Evolutionary conservation across 2,888 invertebrate species (phyloP).

Genomic region (Epinotia brunnichana): DNA sequence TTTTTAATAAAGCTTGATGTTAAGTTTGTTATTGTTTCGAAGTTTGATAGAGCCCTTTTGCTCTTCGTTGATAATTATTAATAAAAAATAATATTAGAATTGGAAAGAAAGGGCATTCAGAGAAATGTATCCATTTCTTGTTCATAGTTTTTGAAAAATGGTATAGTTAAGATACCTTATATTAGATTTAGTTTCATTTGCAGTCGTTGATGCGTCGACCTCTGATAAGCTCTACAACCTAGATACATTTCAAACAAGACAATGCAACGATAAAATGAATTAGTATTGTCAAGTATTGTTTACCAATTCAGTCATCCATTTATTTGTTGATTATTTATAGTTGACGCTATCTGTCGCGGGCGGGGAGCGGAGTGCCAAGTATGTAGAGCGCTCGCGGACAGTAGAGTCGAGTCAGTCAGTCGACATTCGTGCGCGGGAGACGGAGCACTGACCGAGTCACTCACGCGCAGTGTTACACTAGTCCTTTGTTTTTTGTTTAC

Average conservation of each 20-base stretch:
- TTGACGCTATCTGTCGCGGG: slow-evolving; percentile 34
- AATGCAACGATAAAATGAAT: slow-evolving; percentile 26
- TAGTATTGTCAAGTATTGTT: slow-evolving; percentile 39
- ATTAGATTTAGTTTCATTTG: too few species aligned
- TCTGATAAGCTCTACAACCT: slow-evolving; percentile 4
- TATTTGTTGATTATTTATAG: slow-evolving; percentile 37
- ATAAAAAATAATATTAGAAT: too few species aligned
- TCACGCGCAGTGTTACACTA: slow-evolving; percentile 18
- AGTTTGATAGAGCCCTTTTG: too few species aligned
- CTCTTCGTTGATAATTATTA: too few species aligned
- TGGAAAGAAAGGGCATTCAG: too few species aligned
- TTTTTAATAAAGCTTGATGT: too few species aligned
- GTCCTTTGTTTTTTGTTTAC: slow-evolving; percentile 60
- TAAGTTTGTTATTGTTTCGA: too few species aligned
- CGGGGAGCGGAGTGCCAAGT: slow-evolving; percentile 41
- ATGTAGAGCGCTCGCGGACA: slow-evolving; percentile 25
- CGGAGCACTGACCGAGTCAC: slow-evolving; percentile 6
- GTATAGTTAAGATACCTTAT: too few species aligned
- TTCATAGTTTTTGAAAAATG: too few species aligned
- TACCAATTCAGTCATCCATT: slow-evolving; percentile 26
- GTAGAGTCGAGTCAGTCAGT: slow-evolving; percentile 12
- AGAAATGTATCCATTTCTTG: too few species aligned
- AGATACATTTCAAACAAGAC: slow-evolving; percentile 24
- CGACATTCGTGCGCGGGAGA: slow-evolving; percentile 21
- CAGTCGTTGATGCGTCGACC: background rate